Percentiles rank a stretch among this genome's conserved stretches.
These are phyloP conservation scores for Lasius fuliginosus DNA, from an alignment of 2,888 invertebrate species.

Conservation along the genomic window DNA sequence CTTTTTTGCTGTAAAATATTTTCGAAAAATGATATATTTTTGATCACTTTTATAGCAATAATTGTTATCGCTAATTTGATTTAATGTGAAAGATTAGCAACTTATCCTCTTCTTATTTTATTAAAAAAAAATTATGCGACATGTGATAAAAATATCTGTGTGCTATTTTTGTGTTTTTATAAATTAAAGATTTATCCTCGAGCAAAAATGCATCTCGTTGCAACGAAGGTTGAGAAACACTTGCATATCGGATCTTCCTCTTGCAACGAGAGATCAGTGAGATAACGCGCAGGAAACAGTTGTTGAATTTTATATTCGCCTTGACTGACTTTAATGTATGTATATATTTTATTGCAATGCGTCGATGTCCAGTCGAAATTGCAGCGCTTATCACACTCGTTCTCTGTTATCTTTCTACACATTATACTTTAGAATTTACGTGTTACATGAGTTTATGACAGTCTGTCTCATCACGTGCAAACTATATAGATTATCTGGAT, in stretches of 20 bases:
- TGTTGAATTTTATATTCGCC: slow-evolving; percentile 24
- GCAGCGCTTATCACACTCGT: neutral
- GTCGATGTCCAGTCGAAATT: neutral
- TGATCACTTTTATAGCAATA: neutral
- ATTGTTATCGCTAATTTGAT: neutral
- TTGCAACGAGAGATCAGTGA: neutral
- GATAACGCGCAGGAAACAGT: slow-evolving; percentile 16
- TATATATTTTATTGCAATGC: neutral
- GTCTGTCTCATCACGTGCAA: neutral
- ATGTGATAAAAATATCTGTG: neutral
- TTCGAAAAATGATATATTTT: neutral
- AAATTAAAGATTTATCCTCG: neutral
- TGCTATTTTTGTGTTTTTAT: neutral
- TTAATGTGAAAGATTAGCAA: neutral
- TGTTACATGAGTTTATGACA: neutral
- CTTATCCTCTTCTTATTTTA: neutral
- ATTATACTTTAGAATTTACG: neutral
- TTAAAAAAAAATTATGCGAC: neutral
- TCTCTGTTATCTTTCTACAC: neutral
- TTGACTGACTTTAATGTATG: neutral
- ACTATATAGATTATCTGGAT: neutral
- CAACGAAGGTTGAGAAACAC: neutral
- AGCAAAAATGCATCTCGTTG: neutral
- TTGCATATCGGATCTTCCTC: neutral
- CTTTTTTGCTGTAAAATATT: neutral